Conservation (phyloP, 2,113 vertebrate species). For the Phalacrocorax pelagicus region DNA sequence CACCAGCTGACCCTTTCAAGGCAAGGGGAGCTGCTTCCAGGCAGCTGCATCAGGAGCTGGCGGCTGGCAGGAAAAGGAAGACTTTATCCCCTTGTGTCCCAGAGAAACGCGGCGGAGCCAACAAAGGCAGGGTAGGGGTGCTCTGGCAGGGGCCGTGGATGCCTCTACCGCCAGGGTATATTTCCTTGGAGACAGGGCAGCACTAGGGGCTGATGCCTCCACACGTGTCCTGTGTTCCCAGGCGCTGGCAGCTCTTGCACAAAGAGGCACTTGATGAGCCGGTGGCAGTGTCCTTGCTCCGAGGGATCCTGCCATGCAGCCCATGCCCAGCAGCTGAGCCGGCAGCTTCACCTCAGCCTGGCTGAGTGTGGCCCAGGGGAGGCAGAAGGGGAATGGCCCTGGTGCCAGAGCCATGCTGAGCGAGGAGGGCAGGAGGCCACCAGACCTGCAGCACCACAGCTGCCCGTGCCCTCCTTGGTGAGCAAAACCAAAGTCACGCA, state of each 20-base stretch:
- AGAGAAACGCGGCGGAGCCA: neutral
- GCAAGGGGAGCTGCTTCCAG: neutral
- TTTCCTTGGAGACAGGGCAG: neutral
- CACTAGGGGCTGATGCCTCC: neutral
- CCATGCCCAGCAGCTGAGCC: neutral
- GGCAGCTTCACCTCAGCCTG: neutral
- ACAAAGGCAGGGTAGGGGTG: neutral
- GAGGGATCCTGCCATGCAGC: neutral
- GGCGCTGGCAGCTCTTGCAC: neutral
- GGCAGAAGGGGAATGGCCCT: neutral
- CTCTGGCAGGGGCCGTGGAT: neutral
- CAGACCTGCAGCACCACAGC: neutral
- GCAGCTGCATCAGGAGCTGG: conserved; percentile 7
- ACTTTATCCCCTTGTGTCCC: neutral
- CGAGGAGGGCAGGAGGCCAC: neutral
- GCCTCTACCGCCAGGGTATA: neutral
- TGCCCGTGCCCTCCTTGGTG: neutral
- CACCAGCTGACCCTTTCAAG: neutral
- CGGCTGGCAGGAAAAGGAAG: conserved; percentile 9
- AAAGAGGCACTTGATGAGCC: neutral
- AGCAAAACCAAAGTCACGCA: neutral
- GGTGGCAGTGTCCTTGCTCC: neutral
- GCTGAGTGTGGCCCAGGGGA: neutral
- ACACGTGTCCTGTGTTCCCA: neutral
- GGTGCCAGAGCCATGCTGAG: neutral